Evolutionary conservation across 2,888 invertebrate species (phyloP), one percentile per base, ranked within the genome.

Genomic region (Deilephila elpenor): DNA sequence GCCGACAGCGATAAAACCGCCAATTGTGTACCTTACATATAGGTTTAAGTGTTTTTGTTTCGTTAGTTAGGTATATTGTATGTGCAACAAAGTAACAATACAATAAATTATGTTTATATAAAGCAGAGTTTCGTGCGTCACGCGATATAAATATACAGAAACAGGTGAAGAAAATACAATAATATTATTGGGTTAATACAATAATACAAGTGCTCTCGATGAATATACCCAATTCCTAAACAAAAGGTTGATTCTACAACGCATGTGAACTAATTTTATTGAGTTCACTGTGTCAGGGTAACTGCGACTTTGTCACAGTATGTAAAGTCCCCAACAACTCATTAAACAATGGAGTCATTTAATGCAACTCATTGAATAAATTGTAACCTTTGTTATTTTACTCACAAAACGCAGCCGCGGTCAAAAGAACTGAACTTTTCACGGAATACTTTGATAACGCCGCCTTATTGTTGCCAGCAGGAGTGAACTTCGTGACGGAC

Each of bases 401-500:
- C 51, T 19, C 29, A 70, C n/a, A n/a, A 53, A 14, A 56, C 29
- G 19, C 14, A 59, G 56, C 1, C 34, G n/a, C n/a, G 17, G 59
- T 34, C 32, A 71, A 71, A n/a, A n/a, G 70, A 8, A 8, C 14
- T n/a, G 11, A n/a, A 60, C 67, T 79, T 78, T 77, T 73, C 70
- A 75, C 73, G 74, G 74, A 72, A 76, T 76, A 79, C 91, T 92
- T 92, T 92, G 89, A 92, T 88, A 84, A 76, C 74, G 77, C 91
- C 92, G 91, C 86, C 79, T 80, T 80, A 87, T 91, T 93, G 91
- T 93, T 86, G 81, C 75, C 77, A 73, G 75, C 82, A 84, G 80
- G 85, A 83, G 80, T 86, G 86, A 89, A 87, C 88, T 88, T 89
- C 89, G 87, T 83, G 76, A 86, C 89, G 87, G 80, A 91, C 92